Base-by-base conservation (phyloP, 2,113 vertebrate species). In the Gasterosteus aculeatus region DNA sequence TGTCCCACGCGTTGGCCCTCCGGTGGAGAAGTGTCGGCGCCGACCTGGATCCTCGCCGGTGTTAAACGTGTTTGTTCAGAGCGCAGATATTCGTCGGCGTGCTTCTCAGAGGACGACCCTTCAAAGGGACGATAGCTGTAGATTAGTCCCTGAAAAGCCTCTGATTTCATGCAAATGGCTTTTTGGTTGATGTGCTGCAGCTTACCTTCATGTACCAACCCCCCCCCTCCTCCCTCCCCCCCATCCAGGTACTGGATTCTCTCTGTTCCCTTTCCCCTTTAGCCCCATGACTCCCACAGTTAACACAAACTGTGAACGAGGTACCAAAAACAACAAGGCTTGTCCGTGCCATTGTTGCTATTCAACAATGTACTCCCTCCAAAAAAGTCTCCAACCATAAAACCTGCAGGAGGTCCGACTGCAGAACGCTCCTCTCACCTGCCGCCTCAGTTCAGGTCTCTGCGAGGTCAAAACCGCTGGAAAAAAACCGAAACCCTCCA, bases 281-380 rank as follows among this genome's bases (percentile, higher is more conserved):
- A 98, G 94, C 91, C 93, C 95, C 65, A 78, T 95, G 94, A 95
- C 93, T 95, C 94, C 95, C 92, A 95, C 94, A 93, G 89, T 95
- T 95, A 96, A 94, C 93, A 94, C 87, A 95, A 94, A 95, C 95
- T 98, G 96, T 95, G 90, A 92, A 92, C 91, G 93, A 98, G 96
- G 96, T 97, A 97, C 95, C 78, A 93, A 91, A 89, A 89, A 90
- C 93, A 85, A 89, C 90, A 90, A 95, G 92, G 87, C 88, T 85
- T 85, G 77, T 90, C 93, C 93, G 93, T 92, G 88, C 87, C 94
- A 92, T 95, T 95, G 95, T 96, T 97, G 91, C 95, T 95, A 94
- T 93, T 94, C 94, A 95, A 94, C 95, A 95, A 94, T 95, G 95
- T 96, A 94, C 95, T 95, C 92, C 95, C 93, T 89, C 67, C 60